phyloP scores from a whole-genome alignment of 2,113 vertebrate genomes.

The Capreolus pygargus region DNA sequence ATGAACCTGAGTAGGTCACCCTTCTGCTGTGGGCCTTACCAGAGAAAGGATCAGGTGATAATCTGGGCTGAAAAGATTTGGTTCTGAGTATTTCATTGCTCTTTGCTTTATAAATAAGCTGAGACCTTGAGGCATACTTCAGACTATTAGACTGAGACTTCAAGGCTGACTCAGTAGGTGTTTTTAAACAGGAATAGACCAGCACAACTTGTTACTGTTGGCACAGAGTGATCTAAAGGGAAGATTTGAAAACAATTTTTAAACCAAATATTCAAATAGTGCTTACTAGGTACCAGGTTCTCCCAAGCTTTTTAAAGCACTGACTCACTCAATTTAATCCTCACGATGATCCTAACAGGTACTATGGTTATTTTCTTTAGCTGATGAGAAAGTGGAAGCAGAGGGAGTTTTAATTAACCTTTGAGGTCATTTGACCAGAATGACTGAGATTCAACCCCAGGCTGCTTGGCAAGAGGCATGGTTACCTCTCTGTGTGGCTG shows the following conservation, averaged over 20 bases:
- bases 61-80: neutral
- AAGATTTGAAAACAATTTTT: neutral
- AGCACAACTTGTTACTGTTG: neutral
- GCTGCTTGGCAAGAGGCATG: neutral
- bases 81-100: neutral
- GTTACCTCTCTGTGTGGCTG: neutral
- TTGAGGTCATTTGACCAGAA: neutral
- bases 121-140: neutral
- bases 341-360: neutral
- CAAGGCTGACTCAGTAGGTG: neutral
- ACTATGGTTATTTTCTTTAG: neutral
- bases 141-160: neutral
- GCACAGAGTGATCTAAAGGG: neutral
- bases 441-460: neutral
- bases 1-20: neutral
- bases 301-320: neutral
- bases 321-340: neutral
- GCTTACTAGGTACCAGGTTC: neutral
- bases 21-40: neutral
- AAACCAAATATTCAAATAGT: neutral
- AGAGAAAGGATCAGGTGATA: neutral
- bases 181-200: neutral
- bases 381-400: neutral
- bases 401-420: neutral
- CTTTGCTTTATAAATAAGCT: neutral